Evolutionary conservation across 2,113 vertebrate genomes (phyloP), one percentile per base, ranked within the genome.

Genomic region (Anarrhichthys ocellatus): DNA sequence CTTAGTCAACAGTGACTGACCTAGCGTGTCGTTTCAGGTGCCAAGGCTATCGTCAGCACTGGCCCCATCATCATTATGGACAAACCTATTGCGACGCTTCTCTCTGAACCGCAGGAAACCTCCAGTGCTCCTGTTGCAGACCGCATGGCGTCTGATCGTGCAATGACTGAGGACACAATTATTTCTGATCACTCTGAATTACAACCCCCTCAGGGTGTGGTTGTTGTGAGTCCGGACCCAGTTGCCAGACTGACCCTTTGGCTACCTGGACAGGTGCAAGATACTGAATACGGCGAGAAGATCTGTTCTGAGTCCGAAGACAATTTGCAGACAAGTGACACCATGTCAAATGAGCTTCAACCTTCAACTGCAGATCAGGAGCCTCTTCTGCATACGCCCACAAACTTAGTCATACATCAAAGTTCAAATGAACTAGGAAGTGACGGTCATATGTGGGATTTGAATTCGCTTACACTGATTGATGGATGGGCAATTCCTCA

Each of bases 1-100:
- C 46, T 8, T 34, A 58, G 8, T 36, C 9, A 6, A 22, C 50
- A 22, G 1, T 20, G 9, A 24, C 46, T 56, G 22, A 56, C 24
- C 2, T 8, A 68, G 2, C 2, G 0, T 87, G 10, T 77, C 10
- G 1, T 87, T 83, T 78, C 82, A 94, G 93, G 71, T 2, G 8
- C 36, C 11, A 91, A 40, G 5, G 80, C 87, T 13, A 9, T 78
- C 0, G 73, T 92, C 32, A 93, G 69, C 62, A 56, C 67, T 27
- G 92, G 94, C 27, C 93, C 84, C 0, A 59, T 94, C 0, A 2
- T 85, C 17, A 70, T 93, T 74, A 78, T 86, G 34, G 88, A 88
- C 11, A 44, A 66, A 27, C 46, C 64, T 18, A 10, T 8, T 15
- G 36, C 20, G 0, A 0, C 67, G n/a, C 34, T 34, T 27, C 44